Base-by-base conservation (phyloP, 2,888 invertebrate genomes). In the Drosophila recens region DNA sequence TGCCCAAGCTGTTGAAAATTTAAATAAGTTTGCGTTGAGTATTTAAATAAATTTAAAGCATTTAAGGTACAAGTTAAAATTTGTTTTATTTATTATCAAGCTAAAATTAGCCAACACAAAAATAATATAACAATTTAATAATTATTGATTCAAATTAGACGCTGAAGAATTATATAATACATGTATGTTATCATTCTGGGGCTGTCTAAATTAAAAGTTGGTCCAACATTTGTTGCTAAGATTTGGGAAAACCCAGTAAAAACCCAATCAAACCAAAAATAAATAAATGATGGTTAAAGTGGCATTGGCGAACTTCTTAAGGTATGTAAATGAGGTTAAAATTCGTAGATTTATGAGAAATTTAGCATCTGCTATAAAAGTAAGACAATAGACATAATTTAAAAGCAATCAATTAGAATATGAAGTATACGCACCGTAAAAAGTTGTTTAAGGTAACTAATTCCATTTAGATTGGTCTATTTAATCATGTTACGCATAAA, bases 1-100 rank as follows among this genome's bases (percentile, higher is more conserved):
- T 43, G 67, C 43, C 42, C 43, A 45, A 58, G 38, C 53, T 72
- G 53, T 43, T 53, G 57, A 36, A 67, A 76, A 54, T 76, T 76
- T 75, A 66, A 75, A 76, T 67, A 75, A 76, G 57, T 62, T 75
- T 52, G n/a, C 48, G 46, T 15, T 23, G 38, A 34, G 17, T 58
- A 45, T 46, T n/a, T 1, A n/a, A 34, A 8, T 23, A 15, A 58
- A 48, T 17, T 48, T 30, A 48, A 46, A 13, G 23, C 23, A 34
- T 15, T 13, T 1, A 34, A 33, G 20, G n/a, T 23, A 34, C n/a
- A 56, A 23, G n/a, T 23, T 13, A 0, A 34, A 54, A 20, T 20
- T 38, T 8, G 8, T 8, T 38, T 38, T 38, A n/a, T 38, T 38
- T n/a, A 30, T 30, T 30, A 8, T 30, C 6, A 2, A 8, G 8